Evolutionary conservation across 1,140 invertebrate species (phyloP).

Genomic region (Steinernema feltiae): DNA sequence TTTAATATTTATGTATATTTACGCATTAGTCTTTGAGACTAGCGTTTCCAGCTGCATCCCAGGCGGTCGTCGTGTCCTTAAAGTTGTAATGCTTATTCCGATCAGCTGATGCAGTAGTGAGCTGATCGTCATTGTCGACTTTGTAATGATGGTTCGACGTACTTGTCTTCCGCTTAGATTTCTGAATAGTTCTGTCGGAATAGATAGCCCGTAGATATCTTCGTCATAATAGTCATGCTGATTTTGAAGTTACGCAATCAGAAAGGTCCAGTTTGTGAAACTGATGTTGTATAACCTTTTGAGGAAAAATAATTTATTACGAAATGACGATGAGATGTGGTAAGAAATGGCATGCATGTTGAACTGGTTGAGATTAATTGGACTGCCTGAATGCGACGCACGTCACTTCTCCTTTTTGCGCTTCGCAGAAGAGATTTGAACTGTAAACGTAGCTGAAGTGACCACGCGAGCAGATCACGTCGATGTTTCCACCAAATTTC

Average conservation of each 20-base stretch:
- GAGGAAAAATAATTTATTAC: neutral
- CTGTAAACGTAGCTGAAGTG: constrained; percentile 35
- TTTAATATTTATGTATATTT: neutral
- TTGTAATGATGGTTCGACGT: neutral
- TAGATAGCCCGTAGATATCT: too few species aligned
- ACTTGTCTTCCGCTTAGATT: too few species aligned
- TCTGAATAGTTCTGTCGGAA: too few species aligned
- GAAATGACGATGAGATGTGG: too few species aligned
- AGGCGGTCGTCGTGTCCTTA: neutral
- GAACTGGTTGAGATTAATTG: constrained; percentile 16
- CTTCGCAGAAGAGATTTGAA: constrained; percentile 37
- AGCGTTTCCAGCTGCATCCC: neutral
- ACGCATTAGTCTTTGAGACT: too few species aligned
- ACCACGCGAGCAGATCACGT: constrained; percentile 37
- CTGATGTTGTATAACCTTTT: neutral
- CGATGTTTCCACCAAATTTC: constrained; percentile 37
- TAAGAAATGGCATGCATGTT: too few species aligned
- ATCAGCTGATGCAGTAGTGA: neutral
- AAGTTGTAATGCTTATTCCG: neutral
- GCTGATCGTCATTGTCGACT: neutral
- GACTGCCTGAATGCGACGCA: constrained; percentile 39
- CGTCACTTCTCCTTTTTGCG: constrained; percentile 29
- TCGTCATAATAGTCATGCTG: neutral
- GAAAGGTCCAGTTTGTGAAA: neutral
- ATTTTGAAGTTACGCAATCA: too few species aligned